phyloP scores from a whole-genome alignment of 1,140 invertebrate species.

The Trachymyrmex cornetzi region DNA sequence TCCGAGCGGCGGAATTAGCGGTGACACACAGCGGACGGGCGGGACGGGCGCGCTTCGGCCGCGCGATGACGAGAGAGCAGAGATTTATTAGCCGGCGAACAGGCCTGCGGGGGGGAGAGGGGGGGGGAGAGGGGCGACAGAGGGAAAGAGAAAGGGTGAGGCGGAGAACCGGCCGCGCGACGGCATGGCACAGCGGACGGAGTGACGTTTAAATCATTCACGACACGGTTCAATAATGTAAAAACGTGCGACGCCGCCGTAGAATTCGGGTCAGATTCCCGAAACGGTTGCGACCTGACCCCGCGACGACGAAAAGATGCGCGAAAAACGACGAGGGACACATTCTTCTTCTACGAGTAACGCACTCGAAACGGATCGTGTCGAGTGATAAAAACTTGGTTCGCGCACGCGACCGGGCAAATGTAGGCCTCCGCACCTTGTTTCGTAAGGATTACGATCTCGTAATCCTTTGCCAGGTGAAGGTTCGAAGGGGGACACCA shows the following conservation, averaged over 20 bases:
- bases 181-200: neutral
- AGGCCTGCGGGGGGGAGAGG: slow-evolving; percentile 13
- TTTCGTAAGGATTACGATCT: slow-evolving; percentile 33
- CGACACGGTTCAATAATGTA: slow-evolving; percentile 71
- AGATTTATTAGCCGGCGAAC: slow-evolving; percentile 68
- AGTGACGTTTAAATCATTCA: slow-evolving; percentile 74
- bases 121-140: neutral
- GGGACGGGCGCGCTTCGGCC: slow-evolving; percentile 63
- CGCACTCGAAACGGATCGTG: neutral
- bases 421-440: slow-evolving; percentile 18
- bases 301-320: neutral
- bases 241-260: slow-evolving; percentile 59
- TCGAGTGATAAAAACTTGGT: neutral
- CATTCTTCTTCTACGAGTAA: neutral
- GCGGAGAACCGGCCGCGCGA: slow-evolving; percentile 34
- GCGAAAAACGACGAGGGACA: neutral
- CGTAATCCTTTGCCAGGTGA: slow-evolving; percentile 20
- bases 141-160: slow-evolving; percentile 43
- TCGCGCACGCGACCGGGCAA: neutral
- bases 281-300: slow-evolving; percentile 71
- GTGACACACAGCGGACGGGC: slow-evolving; percentile 65
- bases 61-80: slow-evolving; percentile 49
- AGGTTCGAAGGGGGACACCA: slow-evolving; percentile 6
- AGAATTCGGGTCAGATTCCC: slow-evolving; percentile 72
- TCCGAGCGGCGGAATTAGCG: slow-evolving; percentile 68